phyloP scores from a whole-genome alignment of 2,888 invertebrate genomes.

The Pristionchus exspectatus region DNA sequence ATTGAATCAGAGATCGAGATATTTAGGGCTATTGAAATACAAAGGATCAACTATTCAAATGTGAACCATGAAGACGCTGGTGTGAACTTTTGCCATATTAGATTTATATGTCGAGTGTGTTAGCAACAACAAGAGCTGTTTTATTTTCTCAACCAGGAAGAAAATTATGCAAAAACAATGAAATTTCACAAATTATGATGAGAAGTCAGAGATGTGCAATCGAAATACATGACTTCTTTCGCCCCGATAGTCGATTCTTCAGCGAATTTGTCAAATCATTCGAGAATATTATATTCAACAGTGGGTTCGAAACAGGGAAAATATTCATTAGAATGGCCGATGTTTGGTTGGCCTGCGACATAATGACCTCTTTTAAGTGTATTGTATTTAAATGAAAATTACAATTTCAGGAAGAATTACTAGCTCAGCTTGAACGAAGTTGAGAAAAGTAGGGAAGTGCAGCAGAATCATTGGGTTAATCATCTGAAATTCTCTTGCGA shows the following conservation, averaged over 20 bases:
- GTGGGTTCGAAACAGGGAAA: neutral
- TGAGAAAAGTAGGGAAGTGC: neutral
- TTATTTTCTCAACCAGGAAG: too few relatives aligned
- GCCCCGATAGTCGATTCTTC: neutral
- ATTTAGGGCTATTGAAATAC: neutral
- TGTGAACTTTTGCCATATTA: neutral
- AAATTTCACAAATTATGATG: neutral
- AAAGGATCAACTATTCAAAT: neutral
- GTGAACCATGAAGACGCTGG: neutral
- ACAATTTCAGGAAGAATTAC: neutral
- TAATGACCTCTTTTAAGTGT: neutral
- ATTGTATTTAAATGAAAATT: neutral
- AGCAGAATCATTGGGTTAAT: slow-evolving; percentile 4
- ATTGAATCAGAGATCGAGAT: neutral
- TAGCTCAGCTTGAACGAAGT: neutral
- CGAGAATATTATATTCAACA: neutral
- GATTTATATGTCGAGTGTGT: neutral
- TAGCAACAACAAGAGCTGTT: too few relatives aligned
- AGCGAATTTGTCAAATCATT: neutral
- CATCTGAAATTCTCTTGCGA: too few relatives aligned
- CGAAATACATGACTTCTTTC: neutral
- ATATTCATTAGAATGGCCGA: neutral
- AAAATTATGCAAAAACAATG: too few relatives aligned
- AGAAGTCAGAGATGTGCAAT: neutral
- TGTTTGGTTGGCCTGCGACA: neutral